phyloP scores from a whole-genome alignment of 2,888 invertebrate species.

The Altica lythri region DNA sequence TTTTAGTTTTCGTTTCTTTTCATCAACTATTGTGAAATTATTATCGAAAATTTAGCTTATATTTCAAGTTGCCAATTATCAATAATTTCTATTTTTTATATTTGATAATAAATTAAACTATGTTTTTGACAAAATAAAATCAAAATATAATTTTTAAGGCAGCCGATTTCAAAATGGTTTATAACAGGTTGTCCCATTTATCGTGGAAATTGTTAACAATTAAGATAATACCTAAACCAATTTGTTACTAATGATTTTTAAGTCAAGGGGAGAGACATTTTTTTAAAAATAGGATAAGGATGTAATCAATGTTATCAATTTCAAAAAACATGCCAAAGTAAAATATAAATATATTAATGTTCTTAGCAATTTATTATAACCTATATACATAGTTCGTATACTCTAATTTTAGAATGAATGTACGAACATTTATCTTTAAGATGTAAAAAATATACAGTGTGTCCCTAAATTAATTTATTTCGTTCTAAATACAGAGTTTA shows the following conservation, averaged over 20 bases:
- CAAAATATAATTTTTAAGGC: constrained; percentile 1
- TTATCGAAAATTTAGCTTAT: too few species aligned
- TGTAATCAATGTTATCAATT: constrained; percentile 30
- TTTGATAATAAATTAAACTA: neutral
- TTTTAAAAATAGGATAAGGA: constrained; percentile 27
- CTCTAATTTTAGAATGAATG: constrained; percentile 29
- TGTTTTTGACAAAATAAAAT: constrained; percentile 2
- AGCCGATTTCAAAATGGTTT: neutral
- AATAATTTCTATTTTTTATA: neutral
- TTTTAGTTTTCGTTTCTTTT: too few species aligned
- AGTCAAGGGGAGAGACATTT: constrained; percentile 23
- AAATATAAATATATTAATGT: constrained; percentile 33
- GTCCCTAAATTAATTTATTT: too few species aligned
- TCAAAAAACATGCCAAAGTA: constrained; percentile 35
- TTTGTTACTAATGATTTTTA: constrained; percentile 18
- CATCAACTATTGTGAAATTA: too few species aligned
- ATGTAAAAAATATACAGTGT: constrained; percentile 17
- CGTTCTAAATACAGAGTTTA: too few species aligned
- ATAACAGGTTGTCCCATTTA: constrained; percentile 2
- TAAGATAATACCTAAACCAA: constrained; percentile 11
- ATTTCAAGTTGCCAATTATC: too few species aligned
- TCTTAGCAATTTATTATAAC: constrained; percentile 31
- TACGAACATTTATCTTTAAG: constrained; percentile 28
- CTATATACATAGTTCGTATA: constrained; percentile 32
- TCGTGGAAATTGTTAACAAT: constrained; percentile 1